Evolutionary conservation across 2,113 vertebrate species (phyloP), one percentile per base, ranked within the genome.

Genomic region (Apus apus): DNA sequence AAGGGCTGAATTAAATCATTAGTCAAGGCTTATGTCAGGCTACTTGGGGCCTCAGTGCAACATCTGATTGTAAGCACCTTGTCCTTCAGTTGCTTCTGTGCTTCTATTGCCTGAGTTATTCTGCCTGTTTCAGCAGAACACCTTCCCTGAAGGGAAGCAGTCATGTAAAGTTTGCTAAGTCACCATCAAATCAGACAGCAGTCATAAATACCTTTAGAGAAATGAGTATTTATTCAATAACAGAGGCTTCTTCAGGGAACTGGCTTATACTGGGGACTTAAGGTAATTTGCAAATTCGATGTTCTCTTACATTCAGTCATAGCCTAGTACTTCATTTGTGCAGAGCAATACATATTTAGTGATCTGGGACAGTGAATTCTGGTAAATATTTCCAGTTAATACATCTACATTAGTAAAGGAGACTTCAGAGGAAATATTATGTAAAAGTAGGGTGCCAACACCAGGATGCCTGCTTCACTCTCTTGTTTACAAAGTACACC

Each of bases 1-100:
- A 84, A 90, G 83, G 61, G 48, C 57, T 93, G 65, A 90, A 85
- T 89, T 84, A 86, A 89, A 89, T 76, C 79, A 95, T 96, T 93
- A 88, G 61, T 90, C 70, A 94, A 90, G 85, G 64, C 16, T 83
- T 86, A n/a, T 58, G n/a, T 84, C 57, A 94, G 68, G 80, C 10
- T 89, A 53, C 53, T 93, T 86, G 74, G 32, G 45, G 29, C 16
- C 45, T 45, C 65, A 56, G 1, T 27, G 36, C 80, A 90, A n/a
- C 5, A 40, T 90, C 81, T 92, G 30, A 46, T 81, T 78, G 25
- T 65, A 92, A 90, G 83, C 76, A 81, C 8, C 54, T 88, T 92
- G 45, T 40, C 93, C 60, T 80, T 75, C 25, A 27, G 25, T 65
- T 70, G 23, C 30, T 89, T 88, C 36, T 58, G 88, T 20, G 8